Conservation (phyloP, 2,888 invertebrate genomes). For the Hirtodrosophila duncani region DNA sequence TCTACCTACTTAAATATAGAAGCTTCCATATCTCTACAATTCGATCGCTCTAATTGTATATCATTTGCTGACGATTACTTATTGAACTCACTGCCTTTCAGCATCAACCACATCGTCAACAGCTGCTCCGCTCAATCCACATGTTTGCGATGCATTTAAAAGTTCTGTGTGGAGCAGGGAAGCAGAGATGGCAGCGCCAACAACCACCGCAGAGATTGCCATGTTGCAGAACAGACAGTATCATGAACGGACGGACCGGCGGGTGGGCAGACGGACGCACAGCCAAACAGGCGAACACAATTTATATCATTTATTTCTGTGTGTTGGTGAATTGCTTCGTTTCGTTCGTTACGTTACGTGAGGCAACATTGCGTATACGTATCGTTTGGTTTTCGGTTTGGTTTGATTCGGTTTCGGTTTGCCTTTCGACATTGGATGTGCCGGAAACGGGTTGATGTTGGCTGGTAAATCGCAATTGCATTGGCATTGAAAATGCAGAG, state of each 20-base stretch:
- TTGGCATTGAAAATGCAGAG: conserved; percentile 56
- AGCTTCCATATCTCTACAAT: too few species aligned
- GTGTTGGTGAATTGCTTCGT: conserved; percentile 46
- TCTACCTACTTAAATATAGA: not conserved
- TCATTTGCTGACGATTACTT: too few species aligned
- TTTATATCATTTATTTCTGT: conserved; percentile 58
- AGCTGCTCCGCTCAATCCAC: too few species aligned
- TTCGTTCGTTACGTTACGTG: conserved; percentile 30
- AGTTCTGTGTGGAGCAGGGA: not conserved
- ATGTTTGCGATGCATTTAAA: conserved; percentile 59
- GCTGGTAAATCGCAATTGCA: conserved; percentile 49
- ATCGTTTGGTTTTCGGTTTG: conserved; percentile 34
- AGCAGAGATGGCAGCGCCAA: not conserved
- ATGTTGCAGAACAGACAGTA: conserved; percentile 32
- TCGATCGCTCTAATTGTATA: too few species aligned
- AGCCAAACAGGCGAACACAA: conserved; percentile 51
- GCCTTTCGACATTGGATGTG: conserved; percentile 30
- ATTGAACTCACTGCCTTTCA: conserved; percentile 22
- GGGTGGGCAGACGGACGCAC: too few species aligned
- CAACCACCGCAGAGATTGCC: conserved; percentile 47
- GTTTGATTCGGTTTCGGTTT: conserved; percentile 21
- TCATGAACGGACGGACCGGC: conserved; percentile 4
- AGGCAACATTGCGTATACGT: conserved; percentile 54
- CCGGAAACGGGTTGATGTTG: too few species aligned
- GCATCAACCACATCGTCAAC: too few species aligned